A percentile compares a stretch with the other conserved stretches of the same genome.
These are phyloP conservation scores for Antitype chi DNA, from an alignment of 2,888 invertebrate genomes.

Conservation along the genomic window DNA sequence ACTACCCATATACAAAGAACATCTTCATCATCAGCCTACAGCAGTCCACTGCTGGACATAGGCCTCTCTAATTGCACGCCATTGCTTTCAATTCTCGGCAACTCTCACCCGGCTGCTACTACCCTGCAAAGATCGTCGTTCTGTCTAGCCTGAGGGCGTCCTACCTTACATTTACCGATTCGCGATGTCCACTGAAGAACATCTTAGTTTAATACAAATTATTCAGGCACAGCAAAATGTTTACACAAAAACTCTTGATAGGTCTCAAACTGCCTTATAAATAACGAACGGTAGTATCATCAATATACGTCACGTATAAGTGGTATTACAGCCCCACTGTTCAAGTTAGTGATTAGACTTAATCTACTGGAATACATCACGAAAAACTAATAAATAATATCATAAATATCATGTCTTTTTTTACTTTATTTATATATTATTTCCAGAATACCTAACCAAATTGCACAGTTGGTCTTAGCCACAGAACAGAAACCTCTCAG, in stretches of 20 bases:
- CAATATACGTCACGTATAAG: background rate
- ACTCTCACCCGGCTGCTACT: too few species aligned
- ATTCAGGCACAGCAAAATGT: too few species aligned
- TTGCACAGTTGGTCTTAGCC: background rate
- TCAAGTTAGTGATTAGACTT: background rate
- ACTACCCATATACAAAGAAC: background rate
- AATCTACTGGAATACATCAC: slow-evolving; percentile 19
- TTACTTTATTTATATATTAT: background rate
- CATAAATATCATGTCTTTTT: background rate
- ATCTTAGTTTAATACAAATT: too few species aligned
- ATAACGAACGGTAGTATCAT: background rate
- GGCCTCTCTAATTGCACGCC: too few species aligned
- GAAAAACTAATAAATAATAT: slow-evolving; percentile 25
- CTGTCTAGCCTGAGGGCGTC: too few species aligned
- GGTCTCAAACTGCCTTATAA: background rate
- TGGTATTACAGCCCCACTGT: background rate
- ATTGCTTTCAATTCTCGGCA: too few species aligned
- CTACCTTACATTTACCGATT: too few species aligned
- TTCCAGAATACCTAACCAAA: background rate
- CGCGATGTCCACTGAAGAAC: too few species aligned
- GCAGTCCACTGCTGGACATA: too few species aligned
- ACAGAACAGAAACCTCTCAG: background rate
- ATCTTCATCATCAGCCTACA: too few species aligned
- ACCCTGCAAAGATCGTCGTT: too few species aligned
- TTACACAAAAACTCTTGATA: background rate